Conservation (phyloP, 2,797 vertebrate genomes). For the Furcifer pardalis region DNA sequence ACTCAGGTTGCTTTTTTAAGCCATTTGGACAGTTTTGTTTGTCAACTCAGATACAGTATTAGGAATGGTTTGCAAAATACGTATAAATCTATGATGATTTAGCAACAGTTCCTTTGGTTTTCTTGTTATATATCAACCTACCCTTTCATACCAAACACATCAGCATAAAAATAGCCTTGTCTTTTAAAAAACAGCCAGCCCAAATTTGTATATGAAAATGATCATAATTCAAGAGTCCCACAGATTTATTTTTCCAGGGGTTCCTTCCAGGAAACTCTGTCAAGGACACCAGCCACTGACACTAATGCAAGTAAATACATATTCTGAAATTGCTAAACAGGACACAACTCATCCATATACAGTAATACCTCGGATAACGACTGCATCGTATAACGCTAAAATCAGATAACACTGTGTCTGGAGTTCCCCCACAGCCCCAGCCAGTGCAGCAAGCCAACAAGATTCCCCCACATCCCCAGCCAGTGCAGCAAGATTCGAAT, state of each 20-base stretch:
- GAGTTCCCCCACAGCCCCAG: too few relatives aligned
- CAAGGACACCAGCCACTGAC: neutral
- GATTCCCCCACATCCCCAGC: too few relatives aligned
- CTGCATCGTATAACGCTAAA: too few relatives aligned
- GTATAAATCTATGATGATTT: slow-evolving; percentile 23
- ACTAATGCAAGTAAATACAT: neutral
- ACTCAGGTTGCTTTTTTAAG: slow-evolving; percentile 7
- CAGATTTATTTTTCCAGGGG: neutral
- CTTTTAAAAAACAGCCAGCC: neutral
- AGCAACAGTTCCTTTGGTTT: neutral
- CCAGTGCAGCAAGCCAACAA: too few relatives aligned
- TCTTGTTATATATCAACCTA: neutral
- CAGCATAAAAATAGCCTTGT: neutral
- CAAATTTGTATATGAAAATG: neutral
- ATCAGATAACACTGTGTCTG: too few relatives aligned
- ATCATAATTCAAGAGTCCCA: neutral
- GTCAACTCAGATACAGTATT: slow-evolving; percentile 5
- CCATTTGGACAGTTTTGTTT: neutral
- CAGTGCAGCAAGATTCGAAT: too few relatives aligned
- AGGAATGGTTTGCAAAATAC: neutral
- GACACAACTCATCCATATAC: neutral
- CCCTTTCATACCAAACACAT: neutral
- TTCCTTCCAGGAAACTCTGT: neutral
- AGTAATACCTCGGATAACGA: too few relatives aligned
- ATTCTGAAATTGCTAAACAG: neutral